Evolutionary conservation across 2,888 invertebrate species (phyloP).

Genomic region (Bursaphelenchus okinawaensis): DNA sequence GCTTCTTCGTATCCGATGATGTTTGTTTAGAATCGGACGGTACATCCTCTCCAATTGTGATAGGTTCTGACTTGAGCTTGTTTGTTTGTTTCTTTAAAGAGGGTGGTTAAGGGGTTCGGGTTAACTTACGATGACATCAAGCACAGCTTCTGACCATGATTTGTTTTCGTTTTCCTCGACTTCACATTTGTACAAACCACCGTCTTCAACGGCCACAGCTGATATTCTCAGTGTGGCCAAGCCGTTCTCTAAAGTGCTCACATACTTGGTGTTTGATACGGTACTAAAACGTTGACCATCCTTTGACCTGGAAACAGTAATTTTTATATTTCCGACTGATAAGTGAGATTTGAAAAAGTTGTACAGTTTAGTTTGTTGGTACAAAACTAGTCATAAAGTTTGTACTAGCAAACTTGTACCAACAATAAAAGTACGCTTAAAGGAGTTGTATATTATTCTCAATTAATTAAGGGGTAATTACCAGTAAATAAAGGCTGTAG

Average conservation of each 20-base stretch:
- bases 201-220: conserved; percentile 7
- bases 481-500: conserved; percentile 6
- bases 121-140: neutral
- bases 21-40: neutral
- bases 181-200: conserved; percentile 29
- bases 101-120: neutral
- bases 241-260: conserved; percentile 10
- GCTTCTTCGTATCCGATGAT: neutral
- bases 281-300: conserved; percentile 17
- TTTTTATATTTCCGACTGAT: too few relatives aligned
- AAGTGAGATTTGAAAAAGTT: too few relatives aligned
- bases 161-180: conserved; percentile 14
- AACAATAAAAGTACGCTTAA: too few relatives aligned
- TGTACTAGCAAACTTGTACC: too few relatives aligned
- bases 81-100: neutral
- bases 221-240: conserved; percentile 42
- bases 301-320: conserved; percentile 8
- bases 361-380: neutral
- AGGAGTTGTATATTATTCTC: conserved; percentile 6
- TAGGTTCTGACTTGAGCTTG: neutral
- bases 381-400: neutral
- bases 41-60: neutral
- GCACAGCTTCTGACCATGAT: neutral
- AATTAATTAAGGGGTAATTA: too few relatives aligned
- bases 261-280: conserved; percentile 3